phyloP scores from a whole-genome alignment of 2,113 vertebrate species.

The Sphaerodactylus townsendi region DNA sequence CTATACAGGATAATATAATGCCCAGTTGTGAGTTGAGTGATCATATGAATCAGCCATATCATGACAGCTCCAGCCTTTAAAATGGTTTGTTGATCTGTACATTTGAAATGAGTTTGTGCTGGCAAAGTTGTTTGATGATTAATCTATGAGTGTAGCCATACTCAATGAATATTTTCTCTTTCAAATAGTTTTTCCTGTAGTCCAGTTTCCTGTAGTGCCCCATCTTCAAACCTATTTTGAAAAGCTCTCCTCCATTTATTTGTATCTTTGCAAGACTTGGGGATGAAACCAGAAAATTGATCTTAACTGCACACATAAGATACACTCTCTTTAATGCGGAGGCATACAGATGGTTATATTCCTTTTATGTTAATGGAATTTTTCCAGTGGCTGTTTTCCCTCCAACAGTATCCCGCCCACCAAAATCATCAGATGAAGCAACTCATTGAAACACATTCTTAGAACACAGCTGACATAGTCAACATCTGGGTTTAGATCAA shows the following conservation, averaged over 20 bases:
- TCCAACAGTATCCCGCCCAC: background rate
- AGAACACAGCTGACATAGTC: slow-evolving; percentile 66
- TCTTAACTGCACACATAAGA: background rate
- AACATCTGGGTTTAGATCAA: slow-evolving; percentile 69
- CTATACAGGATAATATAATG: background rate
- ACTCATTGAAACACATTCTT: slow-evolving; percentile 68
- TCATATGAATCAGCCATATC: background rate
- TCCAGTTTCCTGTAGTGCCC: too few relatives aligned
- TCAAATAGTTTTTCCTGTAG: background rate
- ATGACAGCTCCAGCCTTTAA: background rate
- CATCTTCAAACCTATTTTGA: rapidly evolving
- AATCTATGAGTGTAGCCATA: background rate
- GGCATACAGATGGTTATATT: background rate
- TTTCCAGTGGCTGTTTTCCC: slow-evolving; percentile 42
- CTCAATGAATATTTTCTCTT: background rate
- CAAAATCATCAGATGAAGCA: slow-evolving; percentile 32
- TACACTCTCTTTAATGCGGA: background rate
- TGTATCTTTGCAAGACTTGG: background rate
- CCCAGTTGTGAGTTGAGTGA: background rate
- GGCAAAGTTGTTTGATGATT: background rate
- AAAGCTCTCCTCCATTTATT: background rate
- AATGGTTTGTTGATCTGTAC: slow-evolving; percentile 6
- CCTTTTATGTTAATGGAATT: slow-evolving; percentile 34
- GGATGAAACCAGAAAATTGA: background rate
- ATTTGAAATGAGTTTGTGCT: background rate